A percentile compares a stretch with the other conserved stretches of the same genome.
Evolutionary conservation across 23 tunicate species (phyloP).

Genomic region (Ciona savignyi): DNA sequence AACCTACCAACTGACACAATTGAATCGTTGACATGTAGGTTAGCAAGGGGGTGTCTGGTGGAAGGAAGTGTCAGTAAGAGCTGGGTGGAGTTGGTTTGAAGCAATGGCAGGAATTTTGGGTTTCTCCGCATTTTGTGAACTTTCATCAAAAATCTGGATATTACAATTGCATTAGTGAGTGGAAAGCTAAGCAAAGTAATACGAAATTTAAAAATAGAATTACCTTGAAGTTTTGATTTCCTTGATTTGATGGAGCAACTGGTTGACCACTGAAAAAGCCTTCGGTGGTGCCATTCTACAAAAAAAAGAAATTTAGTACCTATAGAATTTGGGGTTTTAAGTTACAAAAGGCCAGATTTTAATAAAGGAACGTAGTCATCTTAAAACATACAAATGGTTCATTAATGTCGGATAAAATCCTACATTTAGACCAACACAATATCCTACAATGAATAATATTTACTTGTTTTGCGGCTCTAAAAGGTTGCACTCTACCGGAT

Average conservation of each 20-base stretch:
- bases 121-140: conserved; percentile 15
- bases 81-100: conserved; percentile 56
- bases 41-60: conserved; percentile 35
- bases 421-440: too few relatives aligned
- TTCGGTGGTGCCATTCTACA: conserved; percentile 73
- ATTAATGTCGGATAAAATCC: too few relatives aligned
- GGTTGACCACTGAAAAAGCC: conserved; percentile 47
- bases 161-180: not conserved
- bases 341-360: too few relatives aligned
- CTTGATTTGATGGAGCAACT: conserved; percentile 3
- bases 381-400: too few relatives aligned
- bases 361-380: too few relatives aligned
- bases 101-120: conserved; percentile 20
- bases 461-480: conserved; percentile 89
- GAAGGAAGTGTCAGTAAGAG: conserved; percentile 64
- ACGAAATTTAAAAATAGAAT: not conserved
- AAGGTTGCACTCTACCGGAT: conserved; percentile 65
- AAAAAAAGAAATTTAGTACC: not conserved
- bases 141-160: conserved; percentile 82
- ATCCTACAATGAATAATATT: not conserved
- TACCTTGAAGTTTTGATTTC: not conserved
- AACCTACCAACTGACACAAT: not conserved
- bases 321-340: too few relatives aligned
- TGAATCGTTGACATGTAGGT: not conserved
- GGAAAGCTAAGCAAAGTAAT: not conserved